Base-by-base conservation (phyloP, 2,888 invertebrate species). In the Scaeva pyrastri region DNA sequence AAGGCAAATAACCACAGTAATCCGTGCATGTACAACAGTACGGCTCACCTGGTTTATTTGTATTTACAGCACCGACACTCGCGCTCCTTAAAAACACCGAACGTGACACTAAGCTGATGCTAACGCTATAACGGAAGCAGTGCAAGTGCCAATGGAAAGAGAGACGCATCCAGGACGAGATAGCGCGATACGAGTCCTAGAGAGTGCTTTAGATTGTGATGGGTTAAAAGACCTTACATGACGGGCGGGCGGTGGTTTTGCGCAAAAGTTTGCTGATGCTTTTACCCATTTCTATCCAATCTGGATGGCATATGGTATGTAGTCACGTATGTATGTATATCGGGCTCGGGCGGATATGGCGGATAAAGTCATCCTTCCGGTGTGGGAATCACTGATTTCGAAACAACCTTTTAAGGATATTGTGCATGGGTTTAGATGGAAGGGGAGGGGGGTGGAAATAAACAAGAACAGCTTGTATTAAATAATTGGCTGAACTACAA, bases 321-420 rank as follows among this genome's bases (percentile, higher is more conserved):
- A 76, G 85, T 81, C 86, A 86, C 86, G 81, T 81, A 70, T n/a
- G n/a, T n/a, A n/a, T n/a, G n/a, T n/a, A n/a, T n/a, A n/a, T n/a
- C n/a, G n/a, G n/a, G n/a, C n/a, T 58, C 74, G 19, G 56, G 39
- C 70, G 86, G 86, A 81, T 81, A 81, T 71, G 73, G 56, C 68
- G 81, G 73, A 86, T 86, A 77, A 77, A 77, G 86, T 86, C 86
- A 73, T 86, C 73, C 77, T 81, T 81, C 77, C 86, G 77, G 77
- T 81, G 43, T 77, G 76, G 62, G 73, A 81, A 76, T 85, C 85
- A 81, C 81, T 77, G 80, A 76, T 77, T 77, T 56, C 62, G 48
- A 68, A 73, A 31, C 76, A 62, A 80, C 79, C 80, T 75, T 72
- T 66, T 39, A 66, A 66, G 66, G 31, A 10, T 58, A 12, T 50